Percentiles rank a stretch among this genome's conserved stretches.
These are phyloP conservation scores for Parazoanthus atlanticus DNA, from an alignment of 92 coral and sea anemone genomes.

Conservation along the genomic window DNA sequence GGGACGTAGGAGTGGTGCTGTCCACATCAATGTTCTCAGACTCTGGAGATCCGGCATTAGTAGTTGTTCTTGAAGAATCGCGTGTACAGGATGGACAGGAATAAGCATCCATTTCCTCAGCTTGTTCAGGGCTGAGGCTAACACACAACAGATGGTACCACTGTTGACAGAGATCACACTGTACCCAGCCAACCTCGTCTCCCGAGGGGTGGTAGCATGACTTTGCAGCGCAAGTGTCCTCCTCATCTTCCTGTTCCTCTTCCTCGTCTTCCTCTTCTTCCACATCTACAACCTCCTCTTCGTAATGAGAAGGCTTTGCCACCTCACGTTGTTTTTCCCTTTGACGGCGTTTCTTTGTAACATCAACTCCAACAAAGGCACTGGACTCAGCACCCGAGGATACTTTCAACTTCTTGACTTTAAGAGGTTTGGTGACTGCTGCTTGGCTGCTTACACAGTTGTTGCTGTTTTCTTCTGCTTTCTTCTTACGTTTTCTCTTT, in stretches of 20 bases:
- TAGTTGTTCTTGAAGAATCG: constrained; percentile 58
- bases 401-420: constrained; percentile 25
- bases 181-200: constrained; percentile 99
- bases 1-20: constrained; percentile 85
- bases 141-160: constrained; percentile 95
- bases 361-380: constrained; percentile 34
- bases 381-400: constrained; percentile 46
- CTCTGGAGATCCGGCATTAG: constrained; percentile 81
- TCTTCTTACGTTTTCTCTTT: constrained; percentile 88
- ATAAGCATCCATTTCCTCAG: constrained; percentile 92
- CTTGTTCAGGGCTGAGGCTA: constrained; percentile 81
- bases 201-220: constrained; percentile 89
- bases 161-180: constrained; percentile 91
- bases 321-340: constrained; percentile 61
- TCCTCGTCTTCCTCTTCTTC: constrained; percentile 75
- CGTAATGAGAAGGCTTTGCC: constrained; percentile 35
- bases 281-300: constrained; percentile 76
- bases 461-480: constrained; percentile 68
- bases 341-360: constrained; percentile 71
- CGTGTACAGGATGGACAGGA: constrained; percentile 70
- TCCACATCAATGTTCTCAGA: constrained; percentile 94
- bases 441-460: constrained; percentile 40
- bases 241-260: constrained; percentile 87
- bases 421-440: neutral
- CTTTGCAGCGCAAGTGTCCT: constrained; percentile 86